Evolutionary conservation across 2,113 vertebrate species (phyloP), one percentile per base, ranked within the genome.

Genomic region (Ctenodactylus gundi): DNA sequence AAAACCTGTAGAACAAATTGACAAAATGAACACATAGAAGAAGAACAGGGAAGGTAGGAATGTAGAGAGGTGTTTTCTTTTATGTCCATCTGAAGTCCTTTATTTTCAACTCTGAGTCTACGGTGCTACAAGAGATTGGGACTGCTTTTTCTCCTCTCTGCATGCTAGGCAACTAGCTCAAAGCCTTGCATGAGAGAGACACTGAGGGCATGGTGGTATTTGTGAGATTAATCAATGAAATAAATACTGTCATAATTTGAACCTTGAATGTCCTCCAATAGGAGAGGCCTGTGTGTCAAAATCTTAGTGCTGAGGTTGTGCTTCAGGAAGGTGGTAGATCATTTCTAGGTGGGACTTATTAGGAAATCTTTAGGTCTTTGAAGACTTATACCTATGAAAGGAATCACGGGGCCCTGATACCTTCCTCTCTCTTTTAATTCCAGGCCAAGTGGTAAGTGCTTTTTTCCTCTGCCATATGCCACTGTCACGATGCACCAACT

Each of bases 191-290:
- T 2, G 1, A 25, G 23, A 18, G 11, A 55, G n/a, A 64, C 44
- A 0, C 0, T 44, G 44, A 46, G 2, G 25, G 21, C n/a, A n/a
- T n/a, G n/a, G n/a, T n/a, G 0, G 0, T 53, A 29, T 13, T 39
- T 41, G 58, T 70, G 13, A 31, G 11, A 34, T 31, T 27, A 60
- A 87, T 21, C 46, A 53, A 36, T 23, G 25, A 34, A 51, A 13
- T 65, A 15, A 29, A 51, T 60, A 23, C 58, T 39, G 44, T 25
- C 31, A 4, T n/a, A 34, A 5, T 36, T 39, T 72, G 18, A 25
- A 72, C 27, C 14, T 78, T 27, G 8, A 7, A 78, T 44, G 5
- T 20, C 4, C 20, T 20, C 7, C 13, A 34, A 89, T n/a, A n/a
- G n/a, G n/a, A n/a, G n/a, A 41, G 12, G 36, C 25, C 10, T 0